Conservation (phyloP, 2,888 invertebrate species). For the Galeopsomyia nigrocyanea region DNA sequence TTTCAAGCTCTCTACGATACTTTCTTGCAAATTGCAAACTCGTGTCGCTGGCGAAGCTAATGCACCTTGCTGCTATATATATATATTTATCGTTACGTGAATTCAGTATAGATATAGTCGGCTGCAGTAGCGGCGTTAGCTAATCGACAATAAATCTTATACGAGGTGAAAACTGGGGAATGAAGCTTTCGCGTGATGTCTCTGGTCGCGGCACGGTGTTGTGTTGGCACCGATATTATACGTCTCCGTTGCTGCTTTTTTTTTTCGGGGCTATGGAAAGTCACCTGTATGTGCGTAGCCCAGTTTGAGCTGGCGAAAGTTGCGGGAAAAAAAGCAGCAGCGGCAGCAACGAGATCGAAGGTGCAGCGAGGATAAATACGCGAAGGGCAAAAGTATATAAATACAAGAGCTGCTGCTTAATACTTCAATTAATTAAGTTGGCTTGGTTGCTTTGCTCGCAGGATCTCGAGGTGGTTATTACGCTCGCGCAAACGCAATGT, state of each 20-base stretch:
- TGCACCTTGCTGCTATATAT: no score
- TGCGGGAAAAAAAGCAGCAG: conserved; percentile 12
- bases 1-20: conserved; percentile 9
- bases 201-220: no score
- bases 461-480: conserved; percentile 3
- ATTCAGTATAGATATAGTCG: no score
- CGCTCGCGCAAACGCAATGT: no score
- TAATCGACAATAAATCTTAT: no score
- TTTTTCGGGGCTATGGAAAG: conserved; percentile 29
- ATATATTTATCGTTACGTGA: no score
- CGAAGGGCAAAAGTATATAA: not conserved
- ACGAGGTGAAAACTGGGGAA: no score
- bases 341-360: not conserved
- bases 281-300: conserved; percentile 39
- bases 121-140: no score
- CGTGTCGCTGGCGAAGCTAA: conserved; percentile 20
- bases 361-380: not conserved
- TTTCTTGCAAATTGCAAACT: conserved; percentile 45
- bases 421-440: conserved; percentile 18
- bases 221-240: not conserved
- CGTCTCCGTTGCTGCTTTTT: not conserved
- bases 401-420: conserved; percentile 16
- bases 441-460: not conserved
- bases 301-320: conserved; percentile 43
- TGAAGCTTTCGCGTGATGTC: not conserved